Evolutionary conservation across 2,797 vertebrate species (phyloP).

Genomic region (Amblyraja radiata): DNA sequence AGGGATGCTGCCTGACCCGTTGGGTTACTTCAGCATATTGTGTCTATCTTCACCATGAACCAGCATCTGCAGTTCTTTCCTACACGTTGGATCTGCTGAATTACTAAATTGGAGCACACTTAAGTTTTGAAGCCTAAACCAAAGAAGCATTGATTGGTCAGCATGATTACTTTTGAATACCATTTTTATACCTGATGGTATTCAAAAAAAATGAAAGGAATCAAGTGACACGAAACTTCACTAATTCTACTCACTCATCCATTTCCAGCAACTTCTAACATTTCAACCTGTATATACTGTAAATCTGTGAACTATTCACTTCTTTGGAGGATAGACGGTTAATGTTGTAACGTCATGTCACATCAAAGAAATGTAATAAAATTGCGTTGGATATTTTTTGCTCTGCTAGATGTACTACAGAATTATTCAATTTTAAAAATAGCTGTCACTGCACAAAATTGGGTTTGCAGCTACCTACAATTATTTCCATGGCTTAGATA

Average conservation of each 20-base stretch:
- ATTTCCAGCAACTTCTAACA: not conserved
- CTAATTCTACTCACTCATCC: not conserved
- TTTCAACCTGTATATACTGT: no score
- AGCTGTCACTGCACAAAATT: not conserved
- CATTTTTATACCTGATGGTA: not conserved
- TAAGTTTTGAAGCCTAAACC: not conserved
- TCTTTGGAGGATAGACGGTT: not conserved
- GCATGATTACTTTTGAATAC: not conserved
- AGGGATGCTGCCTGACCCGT: no score
- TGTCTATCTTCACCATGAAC: no score
- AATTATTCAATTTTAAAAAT: not conserved
- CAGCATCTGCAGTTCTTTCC: no score
- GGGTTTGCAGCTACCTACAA: not conserved
- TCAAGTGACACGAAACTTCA: not conserved
- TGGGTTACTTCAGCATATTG: no score
- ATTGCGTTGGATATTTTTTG: not conserved
- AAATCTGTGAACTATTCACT: not conserved
- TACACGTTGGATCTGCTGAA: not conserved
- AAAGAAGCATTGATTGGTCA: not conserved
- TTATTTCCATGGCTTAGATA: slow-evolving; percentile 1
- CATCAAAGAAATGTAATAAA: not conserved
- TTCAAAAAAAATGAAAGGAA: not conserved
- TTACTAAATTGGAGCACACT: not conserved
- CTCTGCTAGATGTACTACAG: not conserved
- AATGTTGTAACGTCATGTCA: not conserved